These are phyloP conservation scores for Strigamia maritima DNA, from an alignment of 2,888 invertebrate genomes.

Conservation along the genomic window DNA sequence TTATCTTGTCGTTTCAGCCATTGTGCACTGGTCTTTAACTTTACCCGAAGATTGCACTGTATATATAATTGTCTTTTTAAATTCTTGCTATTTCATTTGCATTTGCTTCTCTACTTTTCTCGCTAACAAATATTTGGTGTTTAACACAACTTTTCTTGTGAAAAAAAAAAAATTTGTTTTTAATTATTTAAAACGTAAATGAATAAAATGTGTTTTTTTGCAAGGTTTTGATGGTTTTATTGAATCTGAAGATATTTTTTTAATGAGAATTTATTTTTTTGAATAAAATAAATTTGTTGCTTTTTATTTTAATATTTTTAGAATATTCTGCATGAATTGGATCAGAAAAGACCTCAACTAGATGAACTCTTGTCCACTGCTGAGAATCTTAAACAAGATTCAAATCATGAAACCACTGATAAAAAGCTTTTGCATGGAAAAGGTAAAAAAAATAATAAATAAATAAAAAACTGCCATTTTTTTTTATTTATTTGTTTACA, in stretches of 20 bases:
- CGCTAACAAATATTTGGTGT: not conserved
- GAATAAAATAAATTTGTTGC: not conserved
- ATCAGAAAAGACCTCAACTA: constrained; percentile 80
- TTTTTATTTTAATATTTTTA: constrained; percentile 52
- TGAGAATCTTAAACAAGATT: constrained; percentile 64
- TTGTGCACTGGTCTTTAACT: not conserved
- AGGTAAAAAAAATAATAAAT: constrained; percentile 61
- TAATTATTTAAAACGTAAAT: too few relatives aligned
- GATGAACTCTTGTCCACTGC: constrained; percentile 79
- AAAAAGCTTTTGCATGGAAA: constrained; percentile 76
- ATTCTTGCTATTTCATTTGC: not conserved
- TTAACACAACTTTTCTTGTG: not conserved
- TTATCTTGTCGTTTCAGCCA: not conserved
- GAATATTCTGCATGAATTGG: constrained; percentile 77
- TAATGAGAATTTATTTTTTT: not conserved
- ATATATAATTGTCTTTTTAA: not conserved
- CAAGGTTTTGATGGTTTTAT: too few relatives aligned
- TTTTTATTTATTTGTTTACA: too few relatives aligned
- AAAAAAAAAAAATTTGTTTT: too few relatives aligned
- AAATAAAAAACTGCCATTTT: too few relatives aligned
- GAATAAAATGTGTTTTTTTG: too few relatives aligned
- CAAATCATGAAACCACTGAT: constrained; percentile 61
- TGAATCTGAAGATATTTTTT: too few relatives aligned
- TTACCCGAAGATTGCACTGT: not conserved
- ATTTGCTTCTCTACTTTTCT: not conserved